phyloP scores from a whole-genome alignment of 2,888 invertebrate genomes.

The Hipparchia sbordonii region DNA sequence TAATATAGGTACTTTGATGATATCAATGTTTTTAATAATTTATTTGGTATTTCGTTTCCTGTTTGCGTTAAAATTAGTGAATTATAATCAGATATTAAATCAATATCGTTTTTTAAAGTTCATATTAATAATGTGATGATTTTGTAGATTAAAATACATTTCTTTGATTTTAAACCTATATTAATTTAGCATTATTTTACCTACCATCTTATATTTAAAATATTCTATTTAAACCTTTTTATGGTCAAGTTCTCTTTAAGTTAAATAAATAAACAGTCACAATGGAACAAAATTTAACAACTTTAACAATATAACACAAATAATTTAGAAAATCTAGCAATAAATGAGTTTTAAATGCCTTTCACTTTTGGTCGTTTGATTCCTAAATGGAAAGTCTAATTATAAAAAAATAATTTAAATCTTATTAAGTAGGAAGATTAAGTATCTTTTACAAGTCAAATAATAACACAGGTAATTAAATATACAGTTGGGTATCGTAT shows the following conservation, averaged over 20 bases:
- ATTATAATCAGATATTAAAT: too few species aligned
- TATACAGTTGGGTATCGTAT: slow-evolving; percentile 4
- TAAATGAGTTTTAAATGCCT: slow-evolving; percentile 15
- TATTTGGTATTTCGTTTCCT: too few species aligned
- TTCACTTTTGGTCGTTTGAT: slow-evolving; percentile 5
- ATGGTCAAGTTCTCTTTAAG: background rate
- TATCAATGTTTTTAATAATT: too few species aligned
- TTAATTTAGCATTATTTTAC: background rate
- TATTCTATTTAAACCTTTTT: background rate
- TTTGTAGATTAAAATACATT: background rate
- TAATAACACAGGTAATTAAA: background rate
- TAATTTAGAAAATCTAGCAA: slow-evolving; percentile 9
- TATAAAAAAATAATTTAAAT: slow-evolving; percentile 2
- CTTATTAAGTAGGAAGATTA: background rate
- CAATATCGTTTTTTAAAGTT: too few species aligned
- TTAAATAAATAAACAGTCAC: background rate
- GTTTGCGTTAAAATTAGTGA: too few species aligned
- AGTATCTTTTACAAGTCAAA: slow-evolving; percentile 6
- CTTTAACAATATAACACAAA: background rate
- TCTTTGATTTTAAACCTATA: background rate
- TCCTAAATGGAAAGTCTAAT: slow-evolving; percentile 1
- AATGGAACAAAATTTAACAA: background rate
- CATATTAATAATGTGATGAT: background rate
- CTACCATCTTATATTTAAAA: background rate
- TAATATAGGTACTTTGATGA: too few species aligned